Base-by-base conservation (phyloP, 2,797 vertebrate genomes). In the Nyctalus aviator region DNA sequence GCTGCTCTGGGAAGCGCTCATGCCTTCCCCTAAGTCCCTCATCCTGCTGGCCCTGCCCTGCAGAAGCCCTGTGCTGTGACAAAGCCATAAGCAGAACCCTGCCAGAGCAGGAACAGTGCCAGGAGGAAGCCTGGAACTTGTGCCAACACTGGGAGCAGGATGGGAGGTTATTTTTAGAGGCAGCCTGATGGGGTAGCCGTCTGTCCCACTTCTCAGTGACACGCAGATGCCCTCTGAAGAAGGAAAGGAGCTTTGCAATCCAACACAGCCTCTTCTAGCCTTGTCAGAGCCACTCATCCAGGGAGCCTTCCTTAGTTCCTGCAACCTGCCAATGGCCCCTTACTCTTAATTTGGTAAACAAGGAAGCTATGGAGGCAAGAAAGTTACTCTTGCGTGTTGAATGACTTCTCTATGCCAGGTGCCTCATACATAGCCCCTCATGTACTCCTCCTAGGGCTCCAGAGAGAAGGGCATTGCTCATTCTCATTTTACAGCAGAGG, bases 161-260 rank as follows among this genome's bases (percentile, higher is more conserved):
- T 57, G 89, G 81, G 59, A 84, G 71, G 86, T 37, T 96, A 97
- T 96, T 97, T 96, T 95, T 95, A 96, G 96, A 95, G 94, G 81
- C 76, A 75, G 73, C 93, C 97, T 87, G 88, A 72, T 93, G 93
- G 95, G 94, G 88, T n/a, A 71, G 91, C 95, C 85, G 86, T 93
- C 95, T 97, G 96, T 96, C 91, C 96, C 66, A 11, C 1, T 64
- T 72, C 91, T 64, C 1, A 10, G 88, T 55, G 75, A 84, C 88
- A 68, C 1, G 41, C 88, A 95, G 79, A 57, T 88, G 79, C 86
- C 94, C 95, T 94, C 69, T 6, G 53, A 53, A 88, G 86, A 66
- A 75, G 94, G 59, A 18, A 17, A 87, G 41, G 64, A 66, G 35
- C 35, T 72, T 53, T 83, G 20, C 9, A 7, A 71, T 32, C 30